Base-by-base conservation (phyloP, 2,113 vertebrate genomes). In the Pachyramphus minor region DNA sequence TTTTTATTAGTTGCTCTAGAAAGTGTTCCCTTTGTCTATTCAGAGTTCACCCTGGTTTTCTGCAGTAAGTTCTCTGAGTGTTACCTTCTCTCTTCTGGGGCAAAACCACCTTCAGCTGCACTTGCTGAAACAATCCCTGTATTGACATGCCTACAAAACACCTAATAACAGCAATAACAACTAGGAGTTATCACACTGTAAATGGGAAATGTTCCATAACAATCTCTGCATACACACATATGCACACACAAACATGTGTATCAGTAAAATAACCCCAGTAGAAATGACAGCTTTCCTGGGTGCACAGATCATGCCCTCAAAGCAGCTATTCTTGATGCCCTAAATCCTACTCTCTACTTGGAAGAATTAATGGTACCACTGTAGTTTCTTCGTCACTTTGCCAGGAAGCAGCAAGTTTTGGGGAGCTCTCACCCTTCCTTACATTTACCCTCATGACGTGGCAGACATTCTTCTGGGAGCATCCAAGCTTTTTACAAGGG, bases 1-100 rank as follows among this genome's bases (percentile, higher is more conserved):
- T 87, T 76, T 90, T 78, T 59, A 63, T 44, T 44, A 72, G 49
- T 5, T 73, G 30, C 60, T 64, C 79, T 24, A 73, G 41, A 74
- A 93, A 93, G 74, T 3, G 30, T 66, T 69, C 59, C 64, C 42
- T 85, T 69, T 84, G 74, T 45, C 79, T 78, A 47, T 66, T 93
- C 82, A 60, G 50, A 24, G 64, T 28, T 85, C 50, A 55, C 27
- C 12, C 16, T n/a, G 31, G 3, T 63, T 87, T 91, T 58, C 41
- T 50, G 50, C n/a, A 78, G 1, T 8, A 39, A 82, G 31, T 39
- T 82, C 58, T 53, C 77, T 10, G 31, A 27, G 62, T 24, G 25
- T 56, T 55, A 69, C 21, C 4, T 53, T 79, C 64, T 74, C 56
- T 60, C 68, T 87, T 72, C 62, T 60, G 58, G 67, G 49, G 45